Conservation (phyloP, 53 echinoderm and acorn worm species). For the Echinometra lucunter region DNA sequence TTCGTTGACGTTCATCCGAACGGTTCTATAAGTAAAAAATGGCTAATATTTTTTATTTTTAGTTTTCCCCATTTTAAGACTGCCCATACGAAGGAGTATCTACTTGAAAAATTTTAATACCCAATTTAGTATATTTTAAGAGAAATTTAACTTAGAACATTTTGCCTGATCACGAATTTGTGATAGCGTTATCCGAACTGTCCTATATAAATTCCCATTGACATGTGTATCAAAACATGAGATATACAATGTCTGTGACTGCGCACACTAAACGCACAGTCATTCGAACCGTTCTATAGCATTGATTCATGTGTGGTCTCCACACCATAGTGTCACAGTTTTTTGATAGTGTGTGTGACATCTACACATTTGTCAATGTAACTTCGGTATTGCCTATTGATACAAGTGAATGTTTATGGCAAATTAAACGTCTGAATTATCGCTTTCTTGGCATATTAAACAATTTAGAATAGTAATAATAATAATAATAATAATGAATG, state of each 20-base stretch:
- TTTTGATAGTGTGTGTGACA: background rate
- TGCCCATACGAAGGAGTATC: background rate
- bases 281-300: background rate
- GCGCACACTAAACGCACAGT: background rate
- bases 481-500: background rate
- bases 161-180: background rate
- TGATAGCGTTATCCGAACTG: background rate
- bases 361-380: background rate
- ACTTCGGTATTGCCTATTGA: background rate
- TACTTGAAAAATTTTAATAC: background rate
- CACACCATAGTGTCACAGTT: no score
- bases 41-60: no score
- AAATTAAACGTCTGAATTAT: background rate
- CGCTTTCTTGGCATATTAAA: constrained; percentile 5
- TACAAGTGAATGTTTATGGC: background rate
- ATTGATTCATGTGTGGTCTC: background rate
- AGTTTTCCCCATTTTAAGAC: background rate
- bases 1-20: no score
- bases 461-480: background rate
- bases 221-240: background rate
- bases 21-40: no score
- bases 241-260: constrained; percentile 5
- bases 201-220: background rate
- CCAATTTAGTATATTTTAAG: background rate
- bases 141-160: constrained; percentile 5